Conservation (phyloP, 2,888 invertebrate genomes). For the Torymus texanus region DNA sequence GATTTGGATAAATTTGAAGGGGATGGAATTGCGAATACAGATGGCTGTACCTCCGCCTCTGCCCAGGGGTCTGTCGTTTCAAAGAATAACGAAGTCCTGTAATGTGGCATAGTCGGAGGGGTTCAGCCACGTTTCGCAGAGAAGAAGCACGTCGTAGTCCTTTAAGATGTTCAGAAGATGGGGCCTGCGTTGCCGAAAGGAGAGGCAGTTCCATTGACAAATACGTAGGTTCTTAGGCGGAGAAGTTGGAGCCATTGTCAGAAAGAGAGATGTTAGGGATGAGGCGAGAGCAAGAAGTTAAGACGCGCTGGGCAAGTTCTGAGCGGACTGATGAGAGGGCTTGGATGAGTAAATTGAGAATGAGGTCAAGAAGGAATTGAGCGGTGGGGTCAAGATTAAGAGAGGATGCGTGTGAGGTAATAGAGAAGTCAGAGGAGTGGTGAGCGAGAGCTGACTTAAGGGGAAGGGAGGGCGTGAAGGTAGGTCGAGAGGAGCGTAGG, state of each 20-base stretch:
- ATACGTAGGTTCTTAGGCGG: conserved; percentile 26
- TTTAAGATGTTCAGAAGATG: conserved; percentile 4
- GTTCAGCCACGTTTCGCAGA: conserved; percentile 19
- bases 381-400: not conserved
- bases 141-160: conserved; percentile 19
- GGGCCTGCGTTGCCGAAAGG: not conserved
- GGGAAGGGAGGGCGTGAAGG: not conserved
- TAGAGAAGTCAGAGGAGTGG: not conserved
- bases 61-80: conserved; percentile 13
- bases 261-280: not conserved
- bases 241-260: not conserved
- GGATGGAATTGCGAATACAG: conserved; percentile 16
- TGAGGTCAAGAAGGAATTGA: not conserved
- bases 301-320: not conserved
- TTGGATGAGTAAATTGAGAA: not conserved
- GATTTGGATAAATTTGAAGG: conserved; percentile 1
- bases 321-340: not conserved
- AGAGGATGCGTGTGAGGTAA: not conserved
- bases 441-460: not conserved
- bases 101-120: not conserved
- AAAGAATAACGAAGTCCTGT: conserved; percentile 22
- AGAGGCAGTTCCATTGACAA: conserved; percentile 37
- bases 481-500: too few relatives aligned
- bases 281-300: not conserved
- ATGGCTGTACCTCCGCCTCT: conserved; percentile 38